Base-by-base conservation (phyloP, 2,888 invertebrate genomes). In the Entomobrya multifasciata region DNA sequence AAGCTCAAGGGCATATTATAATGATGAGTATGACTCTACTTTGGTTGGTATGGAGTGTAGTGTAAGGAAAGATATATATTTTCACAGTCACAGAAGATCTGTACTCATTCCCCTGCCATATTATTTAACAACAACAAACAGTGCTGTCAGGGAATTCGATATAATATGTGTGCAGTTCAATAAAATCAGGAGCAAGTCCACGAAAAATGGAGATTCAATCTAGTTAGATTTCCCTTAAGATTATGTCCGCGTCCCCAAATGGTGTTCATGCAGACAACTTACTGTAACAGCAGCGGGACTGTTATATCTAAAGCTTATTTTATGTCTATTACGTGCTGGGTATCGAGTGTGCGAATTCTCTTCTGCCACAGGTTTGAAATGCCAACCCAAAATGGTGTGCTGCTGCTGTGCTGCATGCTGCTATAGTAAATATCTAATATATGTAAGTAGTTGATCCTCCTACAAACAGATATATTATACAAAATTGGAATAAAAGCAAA, bases 1-100 rank as follows among this genome's bases (percentile, higher is more conserved):
- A 65, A 52, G 83, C 83, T 83, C 83, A 83, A 83, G 83, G 83
- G 83, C 76, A 55, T 77, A 83, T 83, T 83, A 83, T 83, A 83
- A 83, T 83, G 83, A 83, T 17, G 74, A 74, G n/a, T n/a, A n/a
- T n/a, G n/a, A n/a, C n/a, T n/a, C n/a, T n/a, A n/a, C 52, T 74
- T 17, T 77, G 4, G 57, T 57, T 20, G 57, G n/a, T n/a, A n/a
- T n/a, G n/a, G n/a, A n/a, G n/a, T n/a, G n/a, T n/a, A 57, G 6
- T 57, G 41, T 74, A 52, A 52, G 44, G 47, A 47, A n/a, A n/a
- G n/a, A n/a, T n/a, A n/a, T n/a, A n/a, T n/a, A n/a, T 70, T 44
- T 70, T 70, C 70, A 22, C 5, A 65, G 41, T 65, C 67, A 22
- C 13, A 67, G 49, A 3, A 10, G 49, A 74, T 74, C 52, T 74